A percentile compares a stretch with the other conserved stretches of the same genome.
Evolutionary conservation across 2,113 vertebrate species (phyloP).

Genomic region (Plecturocebus donacophilus): DNA sequence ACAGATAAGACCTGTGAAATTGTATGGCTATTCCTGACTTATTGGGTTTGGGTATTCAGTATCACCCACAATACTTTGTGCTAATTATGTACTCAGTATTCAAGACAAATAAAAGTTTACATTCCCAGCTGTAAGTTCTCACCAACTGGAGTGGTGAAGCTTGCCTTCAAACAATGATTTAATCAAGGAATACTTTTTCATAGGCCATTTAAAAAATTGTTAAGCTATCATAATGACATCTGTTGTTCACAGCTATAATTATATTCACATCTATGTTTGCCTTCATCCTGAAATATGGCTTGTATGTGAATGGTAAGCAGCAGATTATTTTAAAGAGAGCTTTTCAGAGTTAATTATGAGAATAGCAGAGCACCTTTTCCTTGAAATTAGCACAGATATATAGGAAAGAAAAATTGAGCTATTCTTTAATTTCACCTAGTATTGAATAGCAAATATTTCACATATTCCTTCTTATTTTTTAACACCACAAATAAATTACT

Average conservation of each 20-base stretch:
- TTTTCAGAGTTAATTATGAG: constrained; percentile 28
- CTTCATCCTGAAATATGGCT: constrained; percentile 7
- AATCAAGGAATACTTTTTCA: neutral
- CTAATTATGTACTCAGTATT: neutral
- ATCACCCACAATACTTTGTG: neutral
- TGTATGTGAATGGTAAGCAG: neutral
- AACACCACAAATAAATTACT: neutral
- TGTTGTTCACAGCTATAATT: neutral
- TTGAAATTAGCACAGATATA: neutral
- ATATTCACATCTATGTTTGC: neutral
- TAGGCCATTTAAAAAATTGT: neutral
- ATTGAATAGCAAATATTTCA: constrained; percentile 23
- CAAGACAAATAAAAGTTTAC: neutral
- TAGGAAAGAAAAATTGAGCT: neutral
- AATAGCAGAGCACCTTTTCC: neutral
- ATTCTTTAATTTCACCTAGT: neutral
- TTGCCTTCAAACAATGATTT: constrained; percentile 10
- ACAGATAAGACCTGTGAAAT: constrained; percentile 36
- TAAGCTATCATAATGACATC: neutral
- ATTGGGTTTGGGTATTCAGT: neutral
- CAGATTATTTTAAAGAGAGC: neutral
- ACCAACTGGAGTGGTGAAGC: neutral
- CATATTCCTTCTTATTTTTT: neutral
- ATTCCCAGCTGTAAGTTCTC: neutral
- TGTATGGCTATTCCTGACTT: neutral